phyloP scores from a whole-genome alignment of 2,888 invertebrate genomes.

The Dascillus cervinus region DNA sequence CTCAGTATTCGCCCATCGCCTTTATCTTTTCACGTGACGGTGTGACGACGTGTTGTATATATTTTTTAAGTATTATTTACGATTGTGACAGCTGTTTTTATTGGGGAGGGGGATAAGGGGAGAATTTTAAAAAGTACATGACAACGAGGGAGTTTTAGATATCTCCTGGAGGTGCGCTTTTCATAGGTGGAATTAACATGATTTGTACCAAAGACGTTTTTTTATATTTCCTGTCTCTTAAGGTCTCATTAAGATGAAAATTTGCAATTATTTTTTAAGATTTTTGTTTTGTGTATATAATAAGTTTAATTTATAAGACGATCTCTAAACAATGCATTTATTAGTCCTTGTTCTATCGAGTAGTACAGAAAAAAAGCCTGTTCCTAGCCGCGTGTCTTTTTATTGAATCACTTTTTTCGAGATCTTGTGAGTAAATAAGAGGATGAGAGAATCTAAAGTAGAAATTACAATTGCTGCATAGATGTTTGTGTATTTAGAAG shows the following conservation, averaged over 20 bases:
- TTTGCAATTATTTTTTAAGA: slow-evolving; percentile 30
- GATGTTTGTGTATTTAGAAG: too few species aligned
- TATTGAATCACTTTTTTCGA: too few species aligned
- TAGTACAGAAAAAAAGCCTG: too few species aligned
- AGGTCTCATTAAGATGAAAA: slow-evolving; percentile 7
- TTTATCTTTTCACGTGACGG: too few species aligned
- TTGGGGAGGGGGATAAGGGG: too few species aligned
- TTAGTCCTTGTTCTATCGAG: too few species aligned
- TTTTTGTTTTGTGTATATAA: slow-evolving; percentile 21
- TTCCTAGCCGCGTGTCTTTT: too few species aligned
- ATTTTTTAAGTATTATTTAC: slow-evolving; percentile 16
- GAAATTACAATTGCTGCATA: too few species aligned
- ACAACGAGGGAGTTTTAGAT: not conserved
- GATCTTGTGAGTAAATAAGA: too few species aligned
- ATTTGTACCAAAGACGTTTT: slow-evolving; percentile 29
- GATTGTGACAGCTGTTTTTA: slow-evolving; percentile 2
- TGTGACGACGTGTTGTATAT: slow-evolving; percentile 16
- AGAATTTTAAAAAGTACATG: not conserved
- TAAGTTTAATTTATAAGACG: slow-evolving; percentile 8
- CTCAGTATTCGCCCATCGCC: slow-evolving; percentile 30
- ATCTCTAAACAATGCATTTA: slow-evolving; percentile 11
- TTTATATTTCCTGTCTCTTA: slow-evolving; percentile 9
- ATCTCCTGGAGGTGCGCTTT: slow-evolving; percentile 1
- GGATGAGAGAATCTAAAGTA: too few species aligned
- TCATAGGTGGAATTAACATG: too few species aligned